Evolutionary conservation across 2,797 vertebrate genomes (phyloP).

Genomic region (Eupleurogrammus muticus): DNA sequence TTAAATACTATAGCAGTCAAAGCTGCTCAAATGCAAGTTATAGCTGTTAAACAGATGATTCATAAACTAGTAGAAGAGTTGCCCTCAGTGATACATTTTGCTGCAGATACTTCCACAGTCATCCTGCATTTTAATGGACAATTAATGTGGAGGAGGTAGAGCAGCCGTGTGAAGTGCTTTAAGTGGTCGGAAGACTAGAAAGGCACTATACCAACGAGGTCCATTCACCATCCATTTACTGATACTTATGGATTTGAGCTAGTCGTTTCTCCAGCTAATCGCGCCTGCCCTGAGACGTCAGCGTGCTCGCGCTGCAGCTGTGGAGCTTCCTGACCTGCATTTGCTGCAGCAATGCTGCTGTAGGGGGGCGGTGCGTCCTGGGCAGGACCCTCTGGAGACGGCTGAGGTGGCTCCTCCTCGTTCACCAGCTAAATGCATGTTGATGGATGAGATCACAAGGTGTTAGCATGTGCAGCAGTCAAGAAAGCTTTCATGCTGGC

Average conservation of each 20-base stretch:
- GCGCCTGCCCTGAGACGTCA: background rate
- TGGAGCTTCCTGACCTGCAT: constrained; percentile 82
- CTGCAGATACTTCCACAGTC: background rate
- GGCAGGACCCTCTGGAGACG: constrained; percentile 72
- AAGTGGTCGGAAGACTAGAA: too few species aligned
- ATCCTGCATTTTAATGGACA: background rate
- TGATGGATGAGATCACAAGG: constrained; percentile 8
- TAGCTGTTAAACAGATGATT: background rate
- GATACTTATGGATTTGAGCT: background rate
- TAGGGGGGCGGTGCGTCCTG: constrained; percentile 94
- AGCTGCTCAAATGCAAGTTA: background rate
- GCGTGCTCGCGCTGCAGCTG: background rate
- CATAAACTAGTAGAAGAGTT: background rate
- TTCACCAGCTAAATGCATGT: constrained; percentile 89
- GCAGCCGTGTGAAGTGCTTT: too few species aligned
- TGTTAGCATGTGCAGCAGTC: background rate
- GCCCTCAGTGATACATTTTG: background rate
- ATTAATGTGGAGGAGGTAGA: background rate
- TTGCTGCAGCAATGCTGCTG: constrained; percentile 91
- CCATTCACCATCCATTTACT: background rate
- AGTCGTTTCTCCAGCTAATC: background rate
- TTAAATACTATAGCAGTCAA: background rate
- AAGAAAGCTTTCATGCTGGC: background rate
- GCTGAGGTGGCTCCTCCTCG: constrained; percentile 89
- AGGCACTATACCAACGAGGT: too few species aligned